Percentiles rank a stretch among this genome's conserved stretches.
Evolutionary conservation across 1,140 invertebrate species (phyloP).

Genomic region (Paralvinella palmiformis): DNA sequence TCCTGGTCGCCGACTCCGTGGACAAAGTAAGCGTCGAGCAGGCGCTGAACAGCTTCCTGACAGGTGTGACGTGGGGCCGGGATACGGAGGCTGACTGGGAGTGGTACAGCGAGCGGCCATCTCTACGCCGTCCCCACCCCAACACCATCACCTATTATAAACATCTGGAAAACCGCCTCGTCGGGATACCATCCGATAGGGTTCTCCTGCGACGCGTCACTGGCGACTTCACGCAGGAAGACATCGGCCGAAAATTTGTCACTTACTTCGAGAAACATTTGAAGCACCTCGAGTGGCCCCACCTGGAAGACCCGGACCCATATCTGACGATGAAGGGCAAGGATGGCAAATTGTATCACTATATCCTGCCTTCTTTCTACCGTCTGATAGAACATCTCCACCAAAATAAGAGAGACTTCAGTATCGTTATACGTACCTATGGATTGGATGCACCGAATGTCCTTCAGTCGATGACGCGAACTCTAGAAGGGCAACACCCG

Average conservation of each 20-base stretch:
- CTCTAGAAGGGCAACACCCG: slow-evolving; percentile 38
- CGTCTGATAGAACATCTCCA: slow-evolving; percentile 32
- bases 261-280: slow-evolving; percentile 33
- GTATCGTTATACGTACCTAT: slow-evolving; percentile 42
- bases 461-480: slow-evolving; percentile 30
- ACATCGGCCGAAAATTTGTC: slow-evolving; percentile 30
- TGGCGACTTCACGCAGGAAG: slow-evolving; percentile 36
- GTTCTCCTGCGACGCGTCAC: slow-evolving; percentile 30
- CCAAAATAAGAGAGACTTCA: slow-evolving; percentile 34
- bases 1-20: slow-evolving; percentile 44
- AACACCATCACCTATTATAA: slow-evolving; percentile 41
- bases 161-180: slow-evolving; percentile 35
- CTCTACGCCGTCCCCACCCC: slow-evolving; percentile 27
- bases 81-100: slow-evolving; percentile 21
- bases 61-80: slow-evolving; percentile 42
- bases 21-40: slow-evolving; percentile 43
- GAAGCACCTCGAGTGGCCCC: not conserved
- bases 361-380: slow-evolving; percentile 43
- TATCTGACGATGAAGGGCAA: slow-evolving; percentile 33
- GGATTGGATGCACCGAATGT: slow-evolving; percentile 43
- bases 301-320: not conserved
- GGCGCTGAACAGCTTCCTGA: slow-evolving; percentile 43
- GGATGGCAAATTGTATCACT: slow-evolving; percentile 40
- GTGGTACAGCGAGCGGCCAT: slow-evolving; percentile 34
- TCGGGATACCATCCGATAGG: slow-evolving; percentile 32